Base-by-base conservation (phyloP, 1,140 invertebrate genomes). In the Bombus turneri region DNA sequence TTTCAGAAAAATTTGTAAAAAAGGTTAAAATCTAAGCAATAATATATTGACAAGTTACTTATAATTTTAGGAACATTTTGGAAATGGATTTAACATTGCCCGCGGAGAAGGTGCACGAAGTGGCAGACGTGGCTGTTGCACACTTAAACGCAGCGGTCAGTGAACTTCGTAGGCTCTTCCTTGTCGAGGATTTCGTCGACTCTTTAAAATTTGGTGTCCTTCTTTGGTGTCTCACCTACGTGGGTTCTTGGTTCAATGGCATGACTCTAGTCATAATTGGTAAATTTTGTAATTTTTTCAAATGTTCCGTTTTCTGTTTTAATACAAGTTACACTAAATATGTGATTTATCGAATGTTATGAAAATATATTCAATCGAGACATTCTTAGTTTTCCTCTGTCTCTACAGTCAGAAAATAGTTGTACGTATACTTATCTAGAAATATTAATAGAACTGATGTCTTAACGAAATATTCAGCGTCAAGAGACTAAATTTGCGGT, bases 221-320 rank as follows among this genome's bases (percentile, higher is more conserved):
- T 87, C 96, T 99, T 92, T 99, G 99, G 98, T 97, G 97, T 92
- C 96, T 99, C 93, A 99, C 99, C 47, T 99, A 99, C 94, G 96
- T 99, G 91, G 99, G 99, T 90, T 97, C 98, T 91, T 99, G 98
- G 98, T 99, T 99, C 96, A 99, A 99, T 96, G 99, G 99, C 94
- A 98, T 99, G 97, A 99, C 98, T 89, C 96, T 99, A 90, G 97
- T 99, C 92, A 99, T 99, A 92, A 96, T 99, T 92, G 97, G 98
- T 99, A 95, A 96, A 96, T 95, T 37, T 68, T 15, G 2, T 9
- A 3, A 69, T 22, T 53, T 53, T 53, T 25, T 69, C n/a, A n/a
- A 22, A 22, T 34, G 2, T 18, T 37, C 22, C 10, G n/a, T n/a
- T 41, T 3, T 41, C 6, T 18, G 5, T 41, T 31, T 66, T 34